Conservation (phyloP, 2,113 vertebrate genomes). For the Chascanopsetta lugubris region DNA sequence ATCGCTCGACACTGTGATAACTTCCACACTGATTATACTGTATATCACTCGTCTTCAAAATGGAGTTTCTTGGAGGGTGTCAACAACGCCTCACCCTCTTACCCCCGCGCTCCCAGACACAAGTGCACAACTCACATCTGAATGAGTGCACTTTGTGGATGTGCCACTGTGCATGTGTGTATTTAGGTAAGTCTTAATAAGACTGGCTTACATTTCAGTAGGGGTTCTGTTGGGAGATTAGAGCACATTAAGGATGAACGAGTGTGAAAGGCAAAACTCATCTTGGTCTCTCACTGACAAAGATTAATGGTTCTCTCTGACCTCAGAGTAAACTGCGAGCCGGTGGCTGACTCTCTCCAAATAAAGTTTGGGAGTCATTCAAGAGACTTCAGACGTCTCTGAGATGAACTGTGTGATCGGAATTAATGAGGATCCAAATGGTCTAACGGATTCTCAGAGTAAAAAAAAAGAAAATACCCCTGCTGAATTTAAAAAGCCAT, state of each 20-base stretch:
- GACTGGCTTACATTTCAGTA: slow-evolving; percentile 21
- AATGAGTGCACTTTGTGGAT: slow-evolving; percentile 1
- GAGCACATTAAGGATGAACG: slow-evolving; percentile 33
- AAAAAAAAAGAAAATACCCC: slow-evolving; percentile 25
- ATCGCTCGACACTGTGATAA: slow-evolving; percentile 32
- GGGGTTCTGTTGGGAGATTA: slow-evolving; percentile 15
- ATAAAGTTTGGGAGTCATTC: slow-evolving; percentile 51
- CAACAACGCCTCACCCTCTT: slow-evolving; percentile 6
- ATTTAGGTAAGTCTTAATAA: slow-evolving; percentile 5
- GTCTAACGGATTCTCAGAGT: slow-evolving; percentile 37
- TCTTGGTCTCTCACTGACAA: slow-evolving; percentile 48
- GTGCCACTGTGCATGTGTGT: not conserved
- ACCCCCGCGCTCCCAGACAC: not conserved
- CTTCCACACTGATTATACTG: slow-evolving; percentile 45
- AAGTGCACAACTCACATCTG: slow-evolving; percentile 4
- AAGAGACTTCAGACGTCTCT: slow-evolving; percentile 41
- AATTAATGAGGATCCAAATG: slow-evolving; percentile 65
- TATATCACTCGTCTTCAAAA: slow-evolving; percentile 55
- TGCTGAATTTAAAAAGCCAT: slow-evolving; percentile 61
- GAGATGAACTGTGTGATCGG: slow-evolving; percentile 56
- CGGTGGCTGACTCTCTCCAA: slow-evolving; percentile 44
- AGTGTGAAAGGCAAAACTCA: slow-evolving; percentile 29
- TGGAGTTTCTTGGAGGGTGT: slow-evolving; percentile 26
- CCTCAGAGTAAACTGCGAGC: slow-evolving; percentile 53
- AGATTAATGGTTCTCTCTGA: slow-evolving; percentile 65